Evolutionary conservation across 2,888 invertebrate genomes (phyloP).

Genomic region (Apocheima hispidaria): DNA sequence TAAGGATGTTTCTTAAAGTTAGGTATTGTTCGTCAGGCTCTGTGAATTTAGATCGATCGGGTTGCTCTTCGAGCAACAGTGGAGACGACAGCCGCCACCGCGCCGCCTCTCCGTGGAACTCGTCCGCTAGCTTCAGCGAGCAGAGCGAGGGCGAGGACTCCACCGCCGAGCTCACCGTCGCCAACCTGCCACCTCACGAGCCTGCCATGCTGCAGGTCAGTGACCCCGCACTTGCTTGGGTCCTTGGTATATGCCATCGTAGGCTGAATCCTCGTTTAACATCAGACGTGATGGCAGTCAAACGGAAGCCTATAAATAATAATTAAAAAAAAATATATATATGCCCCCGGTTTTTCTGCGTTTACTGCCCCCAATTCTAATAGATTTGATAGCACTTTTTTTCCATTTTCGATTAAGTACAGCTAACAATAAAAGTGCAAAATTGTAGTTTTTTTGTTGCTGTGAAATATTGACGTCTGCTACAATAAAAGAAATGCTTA

Average conservation of each 20-base stretch:
- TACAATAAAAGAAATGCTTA: too few species aligned
- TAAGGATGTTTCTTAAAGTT: not conserved
- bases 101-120: slow-evolving; percentile 80
- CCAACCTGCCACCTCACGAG: slow-evolving; percentile 75
- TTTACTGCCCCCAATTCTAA: too few species aligned
- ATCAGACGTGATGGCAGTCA: too few species aligned
- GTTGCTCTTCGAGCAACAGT: slow-evolving; percentile 77
- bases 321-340: too few species aligned
- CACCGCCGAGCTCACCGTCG: slow-evolving; percentile 73
- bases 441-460: too few species aligned
- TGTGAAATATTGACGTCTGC: too few species aligned
- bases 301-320: not conserved
- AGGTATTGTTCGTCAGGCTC: slow-evolving; percentile 58
- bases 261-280: too few species aligned
- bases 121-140: slow-evolving; percentile 75
- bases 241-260: too few species aligned
- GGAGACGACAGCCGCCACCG: slow-evolving; percentile 70
- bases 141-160: slow-evolving; percentile 73
- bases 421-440: too few species aligned
- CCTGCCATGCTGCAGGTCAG: slow-evolving; percentile 67
- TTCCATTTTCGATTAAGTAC: too few species aligned
- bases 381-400: too few species aligned
- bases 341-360: too few species aligned
- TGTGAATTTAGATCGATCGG: slow-evolving; percentile 72
- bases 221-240: slow-evolving; percentile 2